Percentiles rank a stretch among this genome's conserved stretches.
Evolutionary conservation across 2,888 invertebrate species (phyloP).

Genomic region (Zaprionus lineosus): DNA sequence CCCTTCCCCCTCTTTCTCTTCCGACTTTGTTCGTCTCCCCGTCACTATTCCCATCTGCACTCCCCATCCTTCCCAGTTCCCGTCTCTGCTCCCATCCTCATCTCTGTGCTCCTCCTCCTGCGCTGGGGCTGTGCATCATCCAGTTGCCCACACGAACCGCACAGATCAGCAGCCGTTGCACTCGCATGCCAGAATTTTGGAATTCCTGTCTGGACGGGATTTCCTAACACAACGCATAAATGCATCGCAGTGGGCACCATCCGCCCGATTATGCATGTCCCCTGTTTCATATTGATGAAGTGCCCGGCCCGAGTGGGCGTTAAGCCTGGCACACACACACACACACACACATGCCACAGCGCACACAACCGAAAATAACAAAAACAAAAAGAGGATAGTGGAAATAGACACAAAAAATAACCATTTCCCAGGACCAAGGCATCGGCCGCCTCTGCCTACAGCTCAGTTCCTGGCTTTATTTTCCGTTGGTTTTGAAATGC

Average conservation of each 20-base stretch:
- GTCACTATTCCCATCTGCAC: too few species aligned
- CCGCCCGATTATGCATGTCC: conserved; percentile 73
- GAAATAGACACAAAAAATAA: background rate
- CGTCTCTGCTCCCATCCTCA: too few species aligned
- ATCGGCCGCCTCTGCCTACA: conserved; percentile 16
- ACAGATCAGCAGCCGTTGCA: conserved; percentile 34
- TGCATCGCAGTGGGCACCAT: conserved; percentile 63
- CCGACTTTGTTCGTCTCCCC: too few species aligned
- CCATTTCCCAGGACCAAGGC: conserved; percentile 3
- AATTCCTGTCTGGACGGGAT: conserved; percentile 76
- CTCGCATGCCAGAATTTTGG: conserved; percentile 48
- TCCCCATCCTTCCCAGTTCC: too few species aligned
- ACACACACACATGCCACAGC: too few species aligned
- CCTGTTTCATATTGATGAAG: conserved; percentile 70
- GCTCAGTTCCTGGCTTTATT: conserved; percentile 43
- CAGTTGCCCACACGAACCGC: background rate
- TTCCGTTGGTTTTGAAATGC: conserved; percentile 37
- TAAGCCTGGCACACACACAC: too few species aligned
- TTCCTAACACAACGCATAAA: conserved; percentile 66
- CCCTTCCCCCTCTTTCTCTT: too few species aligned
- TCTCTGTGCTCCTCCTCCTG: too few species aligned
- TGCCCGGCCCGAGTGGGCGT: conserved; percentile 20
- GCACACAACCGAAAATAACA: conserved; percentile 42
- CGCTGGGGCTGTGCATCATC: too few species aligned
- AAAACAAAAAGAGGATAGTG: conserved; percentile 60